Base-by-base conservation (phyloP, 1,140 invertebrate genomes). In the Bombus difficillimus region DNA sequence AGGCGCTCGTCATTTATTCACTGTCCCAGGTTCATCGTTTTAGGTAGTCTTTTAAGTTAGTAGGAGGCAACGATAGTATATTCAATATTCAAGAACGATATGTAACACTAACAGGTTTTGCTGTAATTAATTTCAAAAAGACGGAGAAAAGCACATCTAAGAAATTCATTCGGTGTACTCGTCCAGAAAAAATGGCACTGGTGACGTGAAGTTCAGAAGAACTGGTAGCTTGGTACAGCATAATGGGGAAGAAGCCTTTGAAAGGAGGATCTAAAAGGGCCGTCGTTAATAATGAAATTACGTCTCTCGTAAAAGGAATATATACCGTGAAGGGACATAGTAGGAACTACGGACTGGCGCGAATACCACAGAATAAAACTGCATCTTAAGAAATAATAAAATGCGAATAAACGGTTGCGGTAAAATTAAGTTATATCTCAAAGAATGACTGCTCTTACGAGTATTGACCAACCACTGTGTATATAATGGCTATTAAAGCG, bases 281-380 rank as follows among this genome's bases (percentile, higher is more conserved):
- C 64, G 22, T 13, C 32, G 53, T 84, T 79, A 84, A 84, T 84
- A 84, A 79, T 79, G 47, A 76, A 84, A 84, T 84, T 84, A 79
- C 34, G 66, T 22, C 15, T 13, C 18, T n/a, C n/a, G 64, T 78
- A 83, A 79, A 59, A n/a, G 66, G 39, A 79, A 69, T 71, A 71
- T 57, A 53, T 53, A 53, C 6, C 47, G 47, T 53, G 47, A 53
- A 53, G 47, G 62, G 18, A 68, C 77, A 57, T 22, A 15, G 13
- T 10, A 9, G n/a, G 69, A 62, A 3, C 41, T 2, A 18, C 0
- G 34, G 8, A 28, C 3, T 25, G n/a, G 3, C 25, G 32, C 57
- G 25, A 72, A 39, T 34, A 34, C 47, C 28, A 69, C 18, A 47
- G 71, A 75, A 66, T 73, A 72, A 76, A 76, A 71, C 53, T n/a